Percentiles rank a stretch among this genome's conserved stretches.
Conservation (phyloP, 2,888 invertebrate species). For the Cantharis rustica region DNA sequence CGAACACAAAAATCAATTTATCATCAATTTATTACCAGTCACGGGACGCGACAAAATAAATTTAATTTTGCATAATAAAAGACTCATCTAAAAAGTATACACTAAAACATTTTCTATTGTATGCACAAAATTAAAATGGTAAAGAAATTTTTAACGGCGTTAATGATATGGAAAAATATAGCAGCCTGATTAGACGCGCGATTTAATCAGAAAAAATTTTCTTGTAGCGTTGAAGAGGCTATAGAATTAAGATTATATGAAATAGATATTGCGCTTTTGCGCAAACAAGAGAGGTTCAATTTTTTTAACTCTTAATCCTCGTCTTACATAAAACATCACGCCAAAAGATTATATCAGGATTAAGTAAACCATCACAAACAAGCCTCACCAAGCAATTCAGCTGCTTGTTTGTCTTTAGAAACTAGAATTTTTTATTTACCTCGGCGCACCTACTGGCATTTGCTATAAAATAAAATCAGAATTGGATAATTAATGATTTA, state of each 20-base stretch:
- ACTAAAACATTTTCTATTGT: slow-evolving; percentile 30
- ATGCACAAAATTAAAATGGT: slow-evolving; percentile 24
- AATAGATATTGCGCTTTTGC: slow-evolving; percentile 14
- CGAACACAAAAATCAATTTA: slow-evolving; percentile 34
- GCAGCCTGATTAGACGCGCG: slow-evolving; percentile 6
- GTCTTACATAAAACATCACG: slow-evolving; percentile 29
- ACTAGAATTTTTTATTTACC: slow-evolving; percentile 7
- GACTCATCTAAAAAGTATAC: slow-evolving; percentile 24
- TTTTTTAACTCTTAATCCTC: slow-evolving; percentile 25
- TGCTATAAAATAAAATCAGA: not conserved
- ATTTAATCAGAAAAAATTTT: slow-evolving; percentile 14
- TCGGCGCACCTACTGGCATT: not conserved
- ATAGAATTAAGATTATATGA: slow-evolving; percentile 16
- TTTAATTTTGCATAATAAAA: slow-evolving; percentile 30
- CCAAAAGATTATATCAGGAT: slow-evolving; percentile 25
- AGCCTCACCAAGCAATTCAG: slow-evolving; percentile 17
- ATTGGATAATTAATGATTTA: not conserved
- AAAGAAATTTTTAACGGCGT: not conserved
- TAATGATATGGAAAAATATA: slow-evolving; percentile 11
- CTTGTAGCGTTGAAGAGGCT: slow-evolving; percentile 3
- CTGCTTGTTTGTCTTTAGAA: slow-evolving; percentile 22
- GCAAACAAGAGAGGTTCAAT: slow-evolving; percentile 17
- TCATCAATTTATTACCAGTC: slow-evolving; percentile 34
- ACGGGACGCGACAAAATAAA: slow-evolving; percentile 31
- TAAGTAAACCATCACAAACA: slow-evolving; percentile 25